Conservation (phyloP, 2,113 vertebrate genomes). For the Mormoops blainvillei region DNA sequence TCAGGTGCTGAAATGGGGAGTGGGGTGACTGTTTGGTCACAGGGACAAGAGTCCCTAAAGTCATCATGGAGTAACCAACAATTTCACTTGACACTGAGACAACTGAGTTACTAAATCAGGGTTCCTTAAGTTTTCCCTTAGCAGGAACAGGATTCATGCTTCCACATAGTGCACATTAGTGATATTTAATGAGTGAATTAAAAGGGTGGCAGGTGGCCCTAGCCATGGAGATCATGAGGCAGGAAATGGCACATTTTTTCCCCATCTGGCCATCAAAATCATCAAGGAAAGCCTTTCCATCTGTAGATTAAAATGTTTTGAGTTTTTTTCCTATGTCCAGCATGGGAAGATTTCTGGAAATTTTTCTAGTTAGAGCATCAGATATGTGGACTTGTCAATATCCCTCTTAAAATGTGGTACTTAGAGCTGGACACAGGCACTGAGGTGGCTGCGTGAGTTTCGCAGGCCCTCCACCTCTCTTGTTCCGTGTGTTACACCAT, state of each 20-base stretch:
- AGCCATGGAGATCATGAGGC: not conserved
- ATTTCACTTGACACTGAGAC: not conserved
- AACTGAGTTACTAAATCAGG: not conserved
- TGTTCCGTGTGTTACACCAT: not conserved
- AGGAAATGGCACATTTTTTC: not conserved
- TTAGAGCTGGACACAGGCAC: not conserved
- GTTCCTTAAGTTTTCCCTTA: not conserved
- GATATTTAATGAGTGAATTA: not conserved
- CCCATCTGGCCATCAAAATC: not conserved
- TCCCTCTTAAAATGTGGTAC: not conserved
- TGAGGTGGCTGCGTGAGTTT: rapidly evolving
- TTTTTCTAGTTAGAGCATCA: not conserved
- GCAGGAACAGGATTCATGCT: not conserved
- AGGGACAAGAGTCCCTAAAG: not conserved
- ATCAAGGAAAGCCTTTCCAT: not conserved
- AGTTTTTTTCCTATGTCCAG: not conserved
- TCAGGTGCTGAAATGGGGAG: not conserved
- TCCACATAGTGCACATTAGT: not conserved
- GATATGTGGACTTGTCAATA: not conserved
- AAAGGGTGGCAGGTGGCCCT: not conserved
- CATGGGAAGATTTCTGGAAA: not conserved
- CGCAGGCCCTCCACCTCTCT: not conserved
- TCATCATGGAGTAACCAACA: not conserved
- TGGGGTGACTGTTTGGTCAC: not conserved
- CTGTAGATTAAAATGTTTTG: not conserved